Evolutionary conservation across 1,140 invertebrate species (phyloP).

Genomic region (Aphaenogaster floridana): DNA sequence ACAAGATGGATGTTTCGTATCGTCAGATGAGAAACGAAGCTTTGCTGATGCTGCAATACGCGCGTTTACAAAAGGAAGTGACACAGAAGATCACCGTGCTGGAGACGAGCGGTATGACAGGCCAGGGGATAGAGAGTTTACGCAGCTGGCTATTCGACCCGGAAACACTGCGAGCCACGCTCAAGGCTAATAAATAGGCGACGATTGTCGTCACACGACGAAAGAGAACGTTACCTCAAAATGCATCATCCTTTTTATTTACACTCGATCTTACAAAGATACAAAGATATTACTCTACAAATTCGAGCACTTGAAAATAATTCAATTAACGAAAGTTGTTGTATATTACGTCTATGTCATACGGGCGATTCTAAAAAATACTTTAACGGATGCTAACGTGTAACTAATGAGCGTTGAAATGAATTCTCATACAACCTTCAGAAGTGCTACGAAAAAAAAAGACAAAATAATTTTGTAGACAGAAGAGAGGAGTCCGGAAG

Average conservation of each 20-base stretch:
- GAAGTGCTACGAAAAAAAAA: background rate
- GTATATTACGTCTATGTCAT: conserved; percentile 21
- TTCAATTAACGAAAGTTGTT: conserved; percentile 21
- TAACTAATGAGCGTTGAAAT: background rate
- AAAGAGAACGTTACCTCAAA: conserved; percentile 45
- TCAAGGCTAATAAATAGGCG: conserved; percentile 63
- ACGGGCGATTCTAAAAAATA: conserved; percentile 29
- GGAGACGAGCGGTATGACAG: conserved; percentile 91
- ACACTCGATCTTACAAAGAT: conserved; percentile 79
- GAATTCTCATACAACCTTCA: background rate
- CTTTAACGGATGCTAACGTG: background rate
- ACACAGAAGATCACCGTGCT: conserved; percentile 89
- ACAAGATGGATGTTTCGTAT: conserved; percentile 94
- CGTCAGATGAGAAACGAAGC: conserved; percentile 94
- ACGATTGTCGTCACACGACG: background rate
- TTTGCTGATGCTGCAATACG: conserved; percentile 92
- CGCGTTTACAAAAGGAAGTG: conserved; percentile 89
- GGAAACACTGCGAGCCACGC: conserved; percentile 72
- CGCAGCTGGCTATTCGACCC: conserved; percentile 88
- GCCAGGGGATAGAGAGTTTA: conserved; percentile 90
- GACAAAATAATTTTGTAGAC: background rate
- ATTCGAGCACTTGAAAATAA: conserved; percentile 34
- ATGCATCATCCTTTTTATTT: conserved; percentile 74
- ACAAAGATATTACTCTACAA: conserved; percentile 71
- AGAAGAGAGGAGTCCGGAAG: background rate